Evolutionary conservation across 1,140 invertebrate genomes (phyloP), one percentile per base, ranked within the genome.

Genomic region (Cotesia typhae): DNA sequence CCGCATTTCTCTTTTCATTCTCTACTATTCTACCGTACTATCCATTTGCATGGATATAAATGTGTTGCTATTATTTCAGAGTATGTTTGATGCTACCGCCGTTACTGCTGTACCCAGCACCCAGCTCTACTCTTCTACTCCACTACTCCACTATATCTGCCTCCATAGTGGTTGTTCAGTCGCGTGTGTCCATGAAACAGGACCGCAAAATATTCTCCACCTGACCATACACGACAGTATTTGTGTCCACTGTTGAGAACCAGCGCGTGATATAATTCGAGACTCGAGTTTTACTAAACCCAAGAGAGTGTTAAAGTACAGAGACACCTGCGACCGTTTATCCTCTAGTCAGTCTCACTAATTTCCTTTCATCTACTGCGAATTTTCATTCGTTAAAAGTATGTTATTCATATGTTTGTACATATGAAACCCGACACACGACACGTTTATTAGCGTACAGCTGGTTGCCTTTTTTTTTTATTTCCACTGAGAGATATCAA

Each of bases 271-370:
- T 47, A 47, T 47, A 47, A 47, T 47, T 47, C 41, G 41, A 47
- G 41, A 47, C 41, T 9, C 6, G 10, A 10, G 41, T 47, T 47
- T 47, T 47, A 47, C 41, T 47, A 47, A 47, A 47, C 6, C 41
- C 10, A 10, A 3, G 41, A 47, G 41, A 47, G 41, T 47, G 41
- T 47, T 38, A 14, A 38, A 65, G 28, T 14, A 38, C n/a, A 7
- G 20, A 37, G n/a, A 17, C 17, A 9, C 12, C 53, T 36, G 28
- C 67, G 4, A 67, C 65, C 17, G 20, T 53, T 59, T 53, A 68
- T 55, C 51, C 67, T 47, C 41, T 47, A 47, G 6, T 57, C 67
- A 59, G 67, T 41, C 53, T 68, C 52, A 68, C 28, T 59, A 59
- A 68, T 59, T 68, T 68, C 55, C 28, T 53, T 61, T 36, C 17